These are phyloP conservation scores for Emberiza fucata DNA, from an alignment of 2,113 vertebrate genomes.

Conservation along the genomic window DNA sequence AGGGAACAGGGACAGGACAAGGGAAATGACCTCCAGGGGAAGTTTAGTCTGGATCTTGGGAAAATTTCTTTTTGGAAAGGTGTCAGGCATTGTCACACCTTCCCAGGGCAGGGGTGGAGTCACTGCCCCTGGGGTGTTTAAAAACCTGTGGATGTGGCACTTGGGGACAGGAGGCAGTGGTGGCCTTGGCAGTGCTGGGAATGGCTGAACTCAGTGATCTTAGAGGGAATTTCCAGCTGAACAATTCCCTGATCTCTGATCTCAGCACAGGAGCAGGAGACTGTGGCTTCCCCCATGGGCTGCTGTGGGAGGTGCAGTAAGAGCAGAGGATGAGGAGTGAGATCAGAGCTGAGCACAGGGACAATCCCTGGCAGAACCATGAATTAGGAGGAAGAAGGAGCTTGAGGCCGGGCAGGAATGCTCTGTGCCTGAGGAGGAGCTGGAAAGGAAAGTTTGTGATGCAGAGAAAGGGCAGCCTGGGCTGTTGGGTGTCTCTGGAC, in stretches of 20 bases:
- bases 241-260: neutral
- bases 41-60: neutral
- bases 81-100: neutral
- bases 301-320: too few species aligned
- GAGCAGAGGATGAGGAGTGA: neutral
- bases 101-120: neutral
- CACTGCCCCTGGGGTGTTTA: neutral
- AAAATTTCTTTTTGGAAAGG: neutral
- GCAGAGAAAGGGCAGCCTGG: neutral
- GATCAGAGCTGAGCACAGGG: accelerated
- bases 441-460: neutral
- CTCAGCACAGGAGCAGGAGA: accelerated
- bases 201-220: neutral
- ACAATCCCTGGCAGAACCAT: neutral
- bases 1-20: neutral
- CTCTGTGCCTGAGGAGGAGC: neutral
- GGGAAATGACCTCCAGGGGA: accelerated
- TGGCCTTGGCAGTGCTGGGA: neutral
- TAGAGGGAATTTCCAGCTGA: neutral
- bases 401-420: neutral
- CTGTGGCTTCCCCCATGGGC: neutral
- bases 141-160: neutral
- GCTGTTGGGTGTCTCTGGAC: neutral
- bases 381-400: neutral
- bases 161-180: neutral